Evolutionary conservation across 2,888 invertebrate genomes (phyloP).

Genomic region (Ariolimax columbianus): DNA sequence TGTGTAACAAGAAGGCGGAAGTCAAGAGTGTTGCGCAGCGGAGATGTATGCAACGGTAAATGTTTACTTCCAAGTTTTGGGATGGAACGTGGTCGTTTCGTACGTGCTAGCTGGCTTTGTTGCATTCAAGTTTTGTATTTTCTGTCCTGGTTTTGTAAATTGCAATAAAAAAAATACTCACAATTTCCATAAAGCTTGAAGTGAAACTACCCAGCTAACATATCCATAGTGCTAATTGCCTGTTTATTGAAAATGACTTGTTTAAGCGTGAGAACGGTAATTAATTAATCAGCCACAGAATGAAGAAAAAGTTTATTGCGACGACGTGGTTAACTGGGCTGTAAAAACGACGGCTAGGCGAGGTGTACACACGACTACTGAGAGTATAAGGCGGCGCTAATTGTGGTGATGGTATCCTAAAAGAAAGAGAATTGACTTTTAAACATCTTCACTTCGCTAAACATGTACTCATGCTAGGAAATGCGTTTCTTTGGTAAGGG

Average conservation of each 20-base stretch:
- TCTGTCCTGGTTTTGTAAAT: too few species aligned
- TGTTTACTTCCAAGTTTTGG: neutral
- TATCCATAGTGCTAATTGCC: conserved; percentile 33
- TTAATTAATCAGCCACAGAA: conserved; percentile 23
- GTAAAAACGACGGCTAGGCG: neutral
- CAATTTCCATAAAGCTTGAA: neutral
- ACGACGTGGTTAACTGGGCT: conserved; percentile 4
- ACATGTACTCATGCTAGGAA: conserved; percentile 10
- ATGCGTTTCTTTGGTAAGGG: conserved; percentile 17
- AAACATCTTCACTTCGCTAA: neutral
- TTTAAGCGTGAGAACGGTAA: conserved; percentile 24
- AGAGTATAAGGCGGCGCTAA: neutral
- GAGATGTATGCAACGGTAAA: neutral
- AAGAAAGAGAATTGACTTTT: neutral
- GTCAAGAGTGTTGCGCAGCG: conserved; percentile 2
- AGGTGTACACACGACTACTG: neutral
- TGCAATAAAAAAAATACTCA: too few species aligned
- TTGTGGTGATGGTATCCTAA: too few species aligned
- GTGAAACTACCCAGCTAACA: neutral
- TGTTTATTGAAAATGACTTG: conserved; percentile 38
- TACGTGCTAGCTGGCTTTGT: neutral
- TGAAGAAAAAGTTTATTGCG: neutral
- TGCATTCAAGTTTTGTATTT: neutral
- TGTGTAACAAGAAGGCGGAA: conserved; percentile 35
- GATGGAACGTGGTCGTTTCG: neutral